phyloP scores from a whole-genome alignment of 2,888 invertebrate species.

The Ormyrus pomaceus region DNA sequence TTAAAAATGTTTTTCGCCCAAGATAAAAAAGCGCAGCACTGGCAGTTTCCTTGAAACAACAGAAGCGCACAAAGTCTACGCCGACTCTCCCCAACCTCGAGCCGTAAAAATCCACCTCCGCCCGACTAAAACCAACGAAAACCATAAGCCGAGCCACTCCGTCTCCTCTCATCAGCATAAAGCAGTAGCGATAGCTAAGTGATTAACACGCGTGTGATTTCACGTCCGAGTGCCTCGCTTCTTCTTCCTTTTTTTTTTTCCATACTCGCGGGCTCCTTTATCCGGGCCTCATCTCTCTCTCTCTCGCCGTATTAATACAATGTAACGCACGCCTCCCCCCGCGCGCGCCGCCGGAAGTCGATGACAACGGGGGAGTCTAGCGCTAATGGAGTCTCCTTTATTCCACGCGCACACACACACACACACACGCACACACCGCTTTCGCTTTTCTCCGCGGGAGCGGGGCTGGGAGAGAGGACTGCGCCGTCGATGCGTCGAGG shows the following conservation, averaged over 20 bases:
- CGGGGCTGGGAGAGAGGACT: too few species aligned
- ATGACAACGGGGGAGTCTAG: constrained; percentile 50
- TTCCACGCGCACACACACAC: constrained; percentile 3
- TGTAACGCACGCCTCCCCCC: constrained; percentile 23
- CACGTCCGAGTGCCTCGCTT: constrained; percentile 46
- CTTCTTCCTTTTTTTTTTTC: constrained; percentile 15
- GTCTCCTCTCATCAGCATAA: constrained; percentile 40
- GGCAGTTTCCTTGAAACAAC: too few species aligned
- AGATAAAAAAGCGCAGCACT: too few species aligned
- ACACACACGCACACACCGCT: background rate
- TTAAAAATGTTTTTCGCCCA: too few species aligned
- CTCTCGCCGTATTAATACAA: constrained; percentile 43
- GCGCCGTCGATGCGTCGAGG: too few species aligned
- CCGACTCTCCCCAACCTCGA: too few species aligned
- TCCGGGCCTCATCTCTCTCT: constrained; percentile 42
- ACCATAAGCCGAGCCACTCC: too few species aligned
- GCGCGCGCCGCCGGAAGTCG: constrained; percentile 45
- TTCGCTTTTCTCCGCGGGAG: constrained; percentile 18
- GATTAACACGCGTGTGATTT: constrained; percentile 55
- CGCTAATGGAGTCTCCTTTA: constrained; percentile 59
- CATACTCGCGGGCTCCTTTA: constrained; percentile 32
- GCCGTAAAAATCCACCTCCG: too few species aligned
- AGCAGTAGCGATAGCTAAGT: constrained; percentile 44
- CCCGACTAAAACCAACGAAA: too few species aligned
- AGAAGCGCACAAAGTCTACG: too few species aligned